Evolutionary conservation across 37 sponge, comb jelly and placozoan species (phyloP), one percentile per base, ranked within the genome.

Genomic region (Lycopodina hypogea): DNA sequence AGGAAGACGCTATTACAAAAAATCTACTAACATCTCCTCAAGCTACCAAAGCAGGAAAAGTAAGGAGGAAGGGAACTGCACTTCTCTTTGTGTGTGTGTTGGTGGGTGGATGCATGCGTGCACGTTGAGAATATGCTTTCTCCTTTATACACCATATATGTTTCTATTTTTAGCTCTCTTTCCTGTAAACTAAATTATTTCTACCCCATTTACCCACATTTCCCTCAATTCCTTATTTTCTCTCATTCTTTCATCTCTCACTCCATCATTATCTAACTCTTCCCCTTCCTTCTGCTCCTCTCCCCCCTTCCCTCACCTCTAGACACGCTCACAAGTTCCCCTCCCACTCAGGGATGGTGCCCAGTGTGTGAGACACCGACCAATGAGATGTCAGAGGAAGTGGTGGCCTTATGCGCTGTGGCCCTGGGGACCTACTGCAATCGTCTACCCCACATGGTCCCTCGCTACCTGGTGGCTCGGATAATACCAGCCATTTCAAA

Each of bases 381-480:
- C 3, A 42, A 83, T 40, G 71, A 64, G 53, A 74, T 66, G 42
- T 24, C 77, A 18, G 89, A 89, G 56, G 80, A 89, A 64, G 81
- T 75, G 28, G 59, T 89, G 2, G 77, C 84, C 2, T 51, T 76
- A 8, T 70, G 77, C 51, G 30, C 69, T 0, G 69, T 84, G n/a
- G 80, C 71, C 64, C 26, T 89, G 51, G 84, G 81, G 9, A 89
- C 89, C 17, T 79, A 30, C 66, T 75, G 68, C 21, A 76, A 89
- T 34, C 76, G 80, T 0, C 42, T 84, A 11, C 84, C 89, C 0
- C 59, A 67, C 34, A 41, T 42, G 23, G 84, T 75, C 30, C 79
- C 84, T 24, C 32, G 71, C 15, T 74, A 80, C 72, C 80, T 89
- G 14, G 76, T 80, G 26, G 45, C 75, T 4, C n/a, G 67, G n/a